Percentiles rank a stretch among this genome's conserved stretches.
Evolutionary conservation across 2,888 invertebrate genomes (phyloP).

Genomic region (Hedychridium roseum): DNA sequence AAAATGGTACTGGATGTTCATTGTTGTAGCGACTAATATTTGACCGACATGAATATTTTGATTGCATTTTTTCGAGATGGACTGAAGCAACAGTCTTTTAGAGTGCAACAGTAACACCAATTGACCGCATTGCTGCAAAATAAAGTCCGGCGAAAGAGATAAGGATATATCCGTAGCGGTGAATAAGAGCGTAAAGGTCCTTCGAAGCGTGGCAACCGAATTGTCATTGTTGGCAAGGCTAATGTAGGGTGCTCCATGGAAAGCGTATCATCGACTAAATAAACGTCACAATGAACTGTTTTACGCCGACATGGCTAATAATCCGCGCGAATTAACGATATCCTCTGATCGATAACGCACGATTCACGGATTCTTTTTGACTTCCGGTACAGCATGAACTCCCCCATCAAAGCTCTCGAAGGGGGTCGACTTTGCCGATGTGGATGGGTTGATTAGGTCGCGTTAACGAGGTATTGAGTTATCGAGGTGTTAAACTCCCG

Average conservation of each 20-base stretch:
- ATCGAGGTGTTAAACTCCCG: slow-evolving; percentile 4
- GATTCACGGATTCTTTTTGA: too few relatives aligned
- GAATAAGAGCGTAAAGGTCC: slow-evolving; percentile 11
- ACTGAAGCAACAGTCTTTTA: too few relatives aligned
- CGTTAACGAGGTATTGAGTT: slow-evolving; percentile 22
- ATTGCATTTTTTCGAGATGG: too few relatives aligned
- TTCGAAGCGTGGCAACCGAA: slow-evolving; percentile 4
- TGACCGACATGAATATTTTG: too few relatives aligned
- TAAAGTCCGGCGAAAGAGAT: background rate
- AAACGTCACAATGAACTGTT: slow-evolving; percentile 8
- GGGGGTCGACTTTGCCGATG: slow-evolving; percentile 9
- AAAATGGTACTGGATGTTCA: too few relatives aligned
- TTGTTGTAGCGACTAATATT: too few relatives aligned
- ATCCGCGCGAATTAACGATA: too few relatives aligned
- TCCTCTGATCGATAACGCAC: too few relatives aligned
- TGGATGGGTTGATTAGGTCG: slow-evolving; percentile 8
- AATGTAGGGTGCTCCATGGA: slow-evolving; percentile 1
- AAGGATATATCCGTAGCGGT: slow-evolving; percentile 2
- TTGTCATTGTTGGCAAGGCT: background rate
- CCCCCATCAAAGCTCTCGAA: too few relatives aligned
- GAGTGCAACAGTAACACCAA: too few relatives aligned
- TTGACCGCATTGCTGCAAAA: too few relatives aligned
- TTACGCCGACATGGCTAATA: slow-evolving; percentile 16
- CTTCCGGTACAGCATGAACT: too few relatives aligned
- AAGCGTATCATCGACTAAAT: slow-evolving; percentile 2